Evolutionary conservation across 2,888 invertebrate species (phyloP).

Genomic region (Zele albiditarsus): DNA sequence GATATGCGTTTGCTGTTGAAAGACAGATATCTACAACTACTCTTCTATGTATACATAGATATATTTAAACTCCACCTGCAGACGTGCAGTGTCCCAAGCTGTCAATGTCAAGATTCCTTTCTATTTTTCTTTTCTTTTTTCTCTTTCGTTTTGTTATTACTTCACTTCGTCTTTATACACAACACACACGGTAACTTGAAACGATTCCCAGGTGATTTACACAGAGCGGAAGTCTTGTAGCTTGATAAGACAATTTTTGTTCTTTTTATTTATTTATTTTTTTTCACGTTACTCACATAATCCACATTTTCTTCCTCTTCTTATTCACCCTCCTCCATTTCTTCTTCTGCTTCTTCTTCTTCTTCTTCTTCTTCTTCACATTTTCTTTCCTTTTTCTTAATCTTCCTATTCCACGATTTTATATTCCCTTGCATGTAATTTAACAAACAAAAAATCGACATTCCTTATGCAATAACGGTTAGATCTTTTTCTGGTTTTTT

Average conservation of each 20-base stretch:
- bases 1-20: no score
- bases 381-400: neutral
- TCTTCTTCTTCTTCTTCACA: neutral
- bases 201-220: neutral
- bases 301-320: neutral
- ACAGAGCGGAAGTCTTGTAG: neutral
- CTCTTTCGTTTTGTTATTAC: neutral
- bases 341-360: neutral
- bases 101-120: conserved; percentile 10
- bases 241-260: neutral
- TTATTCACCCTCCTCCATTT: neutral
- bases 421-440: conserved; percentile 11
- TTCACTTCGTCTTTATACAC: neutral
- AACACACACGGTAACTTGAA: neutral
- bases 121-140: neutral
- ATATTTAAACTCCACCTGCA: neutral
- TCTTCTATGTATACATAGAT: no score
- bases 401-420: conserved; percentile 2
- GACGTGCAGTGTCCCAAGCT: neutral
- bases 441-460: conserved; percentile 1
- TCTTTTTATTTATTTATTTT: neutral
- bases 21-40: neutral
- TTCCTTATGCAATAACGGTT: conserved; percentile 1
- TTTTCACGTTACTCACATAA: neutral
- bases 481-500: neutral